A percentile compares a stretch with the other conserved stretches of the same genome.
Evolutionary conservation across 2,113 vertebrate species (phyloP).

Genomic region (Cynocephalus volans): DNA sequence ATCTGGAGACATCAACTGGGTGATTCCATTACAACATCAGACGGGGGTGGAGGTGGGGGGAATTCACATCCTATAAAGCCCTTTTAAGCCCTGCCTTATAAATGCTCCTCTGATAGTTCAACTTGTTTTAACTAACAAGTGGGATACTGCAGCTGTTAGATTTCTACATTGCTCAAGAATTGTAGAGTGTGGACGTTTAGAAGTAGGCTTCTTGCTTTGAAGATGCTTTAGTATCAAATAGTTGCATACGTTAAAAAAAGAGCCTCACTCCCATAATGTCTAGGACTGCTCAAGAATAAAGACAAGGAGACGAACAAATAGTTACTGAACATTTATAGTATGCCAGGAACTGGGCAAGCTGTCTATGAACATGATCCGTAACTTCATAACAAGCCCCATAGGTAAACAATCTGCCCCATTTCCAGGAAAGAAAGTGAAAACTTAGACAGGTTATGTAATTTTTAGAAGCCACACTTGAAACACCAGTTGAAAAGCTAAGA

Average conservation of each 20-base stretch:
- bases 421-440: not conserved
- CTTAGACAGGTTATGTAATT: not conserved
- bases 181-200: not conserved
- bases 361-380: no score
- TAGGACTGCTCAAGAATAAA: not conserved
- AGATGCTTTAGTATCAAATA: not conserved
- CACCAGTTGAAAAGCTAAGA: not conserved
- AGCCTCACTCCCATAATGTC: not conserved
- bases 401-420: not conserved
- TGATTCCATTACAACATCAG: not conserved
- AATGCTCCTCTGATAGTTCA: not conserved
- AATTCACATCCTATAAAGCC: no score
- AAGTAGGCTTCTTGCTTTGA: not conserved
- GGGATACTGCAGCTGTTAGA: no score
- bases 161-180: not conserved
- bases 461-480: not conserved
- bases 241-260: not conserved
- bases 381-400: not conserved
- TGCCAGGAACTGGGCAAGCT: not conserved
- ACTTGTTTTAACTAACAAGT: not conserved
- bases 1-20: not conserved
- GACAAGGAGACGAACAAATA: not conserved
- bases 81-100: not conserved
- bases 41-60: rapidly evolving
- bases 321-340: not conserved